Evolutionary conservation across 2,113 vertebrate species (phyloP), one percentile per base, ranked within the genome.

Genomic region (Ramphastos sulfuratus): DNA sequence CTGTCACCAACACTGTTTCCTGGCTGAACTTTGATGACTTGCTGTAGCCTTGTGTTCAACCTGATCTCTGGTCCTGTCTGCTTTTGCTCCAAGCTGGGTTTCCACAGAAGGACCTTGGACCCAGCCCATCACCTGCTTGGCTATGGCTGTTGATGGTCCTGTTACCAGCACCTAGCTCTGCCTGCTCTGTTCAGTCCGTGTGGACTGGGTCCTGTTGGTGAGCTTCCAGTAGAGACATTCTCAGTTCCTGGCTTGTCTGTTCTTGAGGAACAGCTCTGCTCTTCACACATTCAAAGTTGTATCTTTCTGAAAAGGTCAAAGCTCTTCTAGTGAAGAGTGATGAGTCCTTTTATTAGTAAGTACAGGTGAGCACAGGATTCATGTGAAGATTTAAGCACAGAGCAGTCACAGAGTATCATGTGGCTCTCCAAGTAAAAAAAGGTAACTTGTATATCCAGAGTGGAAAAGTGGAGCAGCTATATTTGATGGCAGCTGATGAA

Each of bases 241-340:
- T 35, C 2, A 0, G 12, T 50, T 64, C 21, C 28, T n/a, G 44
- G 17, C 21, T 81, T 21, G 2, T n/a, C 20, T 0, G 1, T 8
- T 56, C 23, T 50, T 0, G 5, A 79, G 63, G 16, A 88, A 14
- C 54, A 54, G 20, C 35, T 24, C 31, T 46, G 4, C 8, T 67
- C 42, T 21, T 3, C 15, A 48, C 33, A n/a, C 7, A 19, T 64
- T 66, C 71, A 27, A 94, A 84, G 18, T 5, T 71, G 6, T 8
- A 27, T 19, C 59, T 48, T 82, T 37, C 23, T 79, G 46, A 17
- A 69, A 76, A 6, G 33, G 14, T 21, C 60, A n/a, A 67, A 60
- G n/a, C 6, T 82, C 17, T 76, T 82, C 17, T 76, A 72, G 39
- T 28, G 54, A 85, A 75, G 75, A 63, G 15, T 48, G 30, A 82